Conservation (phyloP, 2,797 vertebrate species). For the Malacoraja senta region DNA sequence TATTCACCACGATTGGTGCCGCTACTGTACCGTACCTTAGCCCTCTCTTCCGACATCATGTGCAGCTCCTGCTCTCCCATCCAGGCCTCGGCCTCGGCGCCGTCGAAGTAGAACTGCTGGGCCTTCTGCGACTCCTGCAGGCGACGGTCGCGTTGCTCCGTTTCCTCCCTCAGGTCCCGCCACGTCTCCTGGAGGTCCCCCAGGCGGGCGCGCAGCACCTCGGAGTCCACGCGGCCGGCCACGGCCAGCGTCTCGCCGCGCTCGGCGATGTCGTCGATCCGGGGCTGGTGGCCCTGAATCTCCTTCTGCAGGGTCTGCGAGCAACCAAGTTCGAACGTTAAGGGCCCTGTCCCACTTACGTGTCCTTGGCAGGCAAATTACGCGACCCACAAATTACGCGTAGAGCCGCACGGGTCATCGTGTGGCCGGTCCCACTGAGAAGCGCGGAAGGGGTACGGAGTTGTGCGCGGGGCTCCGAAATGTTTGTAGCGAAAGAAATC, state of each 20-base stretch:
- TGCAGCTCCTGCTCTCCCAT: conserved; percentile 95
- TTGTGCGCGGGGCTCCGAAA: too few relatives aligned
- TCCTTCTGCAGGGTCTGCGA: conserved; percentile 84
- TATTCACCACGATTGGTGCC: too few relatives aligned
- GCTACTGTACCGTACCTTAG: conserved; percentile 66
- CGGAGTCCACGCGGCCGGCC: conserved; percentile 58
- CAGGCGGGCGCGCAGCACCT: conserved; percentile 62
- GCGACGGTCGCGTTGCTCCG: conserved; percentile 68
- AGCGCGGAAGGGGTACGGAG: too few relatives aligned
- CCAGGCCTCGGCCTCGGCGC: conserved; percentile 84
- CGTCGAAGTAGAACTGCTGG: conserved; percentile 85
- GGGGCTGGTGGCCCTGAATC: conserved; percentile 85
- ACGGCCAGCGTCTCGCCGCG: conserved; percentile 60
- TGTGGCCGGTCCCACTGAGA: too few relatives aligned
- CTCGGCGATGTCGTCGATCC: conserved; percentile 73
- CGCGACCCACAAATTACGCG: too few relatives aligned
- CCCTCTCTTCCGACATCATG: conserved; percentile 93
- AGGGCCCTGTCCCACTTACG: too few relatives aligned
- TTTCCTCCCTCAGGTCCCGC: conserved; percentile 71
- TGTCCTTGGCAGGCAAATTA: too few relatives aligned
- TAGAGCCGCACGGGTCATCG: too few relatives aligned
- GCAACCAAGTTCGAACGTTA: neutral
- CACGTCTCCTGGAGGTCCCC: conserved; percentile 70
- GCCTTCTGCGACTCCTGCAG: conserved; percentile 72
- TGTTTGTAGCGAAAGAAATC: too few relatives aligned